phyloP scores from a whole-genome alignment of 2,797 vertebrate genomes.

The Scolopax rusticola region DNA sequence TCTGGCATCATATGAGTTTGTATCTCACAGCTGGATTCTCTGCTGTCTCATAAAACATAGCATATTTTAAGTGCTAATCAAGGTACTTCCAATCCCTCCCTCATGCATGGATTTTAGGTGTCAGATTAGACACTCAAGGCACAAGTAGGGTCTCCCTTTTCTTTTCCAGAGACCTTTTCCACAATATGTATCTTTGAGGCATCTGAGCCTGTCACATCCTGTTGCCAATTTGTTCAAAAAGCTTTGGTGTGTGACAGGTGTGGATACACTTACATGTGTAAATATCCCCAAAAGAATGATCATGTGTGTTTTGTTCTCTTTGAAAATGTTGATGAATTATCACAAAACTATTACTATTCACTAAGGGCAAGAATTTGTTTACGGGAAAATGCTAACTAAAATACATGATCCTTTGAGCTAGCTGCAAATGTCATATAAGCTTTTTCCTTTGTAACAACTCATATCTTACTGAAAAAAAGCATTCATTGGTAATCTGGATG shows the following conservation, averaged over 20 bases:
- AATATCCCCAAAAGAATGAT: not conserved
- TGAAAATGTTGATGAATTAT: not conserved
- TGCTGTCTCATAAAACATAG: rapidly evolving
- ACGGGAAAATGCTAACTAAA: not conserved
- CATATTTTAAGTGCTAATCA: not conserved
- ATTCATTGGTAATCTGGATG: not conserved
- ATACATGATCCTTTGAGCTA: not conserved
- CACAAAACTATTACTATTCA: not conserved
- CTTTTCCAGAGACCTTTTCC: not conserved
- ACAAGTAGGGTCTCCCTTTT: not conserved
- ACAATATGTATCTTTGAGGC: not conserved
- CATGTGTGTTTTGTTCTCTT: not conserved
- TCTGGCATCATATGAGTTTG: rapidly evolving
- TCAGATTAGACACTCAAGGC: not conserved
- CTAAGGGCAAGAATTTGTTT: not conserved
- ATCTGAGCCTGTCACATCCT: not conserved
- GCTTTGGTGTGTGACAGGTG: rapidly evolving
- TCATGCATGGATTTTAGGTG: not conserved
- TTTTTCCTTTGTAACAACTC: not conserved
- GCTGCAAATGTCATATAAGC: not conserved
- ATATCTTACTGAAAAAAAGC: not conserved
- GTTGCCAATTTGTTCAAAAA: not conserved
- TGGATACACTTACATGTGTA: not conserved
- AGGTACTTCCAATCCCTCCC: not conserved
- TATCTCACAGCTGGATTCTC: not conserved